phyloP scores from a whole-genome alignment of 2,113 vertebrate species.

The Odontophorus gujanensis region DNA sequence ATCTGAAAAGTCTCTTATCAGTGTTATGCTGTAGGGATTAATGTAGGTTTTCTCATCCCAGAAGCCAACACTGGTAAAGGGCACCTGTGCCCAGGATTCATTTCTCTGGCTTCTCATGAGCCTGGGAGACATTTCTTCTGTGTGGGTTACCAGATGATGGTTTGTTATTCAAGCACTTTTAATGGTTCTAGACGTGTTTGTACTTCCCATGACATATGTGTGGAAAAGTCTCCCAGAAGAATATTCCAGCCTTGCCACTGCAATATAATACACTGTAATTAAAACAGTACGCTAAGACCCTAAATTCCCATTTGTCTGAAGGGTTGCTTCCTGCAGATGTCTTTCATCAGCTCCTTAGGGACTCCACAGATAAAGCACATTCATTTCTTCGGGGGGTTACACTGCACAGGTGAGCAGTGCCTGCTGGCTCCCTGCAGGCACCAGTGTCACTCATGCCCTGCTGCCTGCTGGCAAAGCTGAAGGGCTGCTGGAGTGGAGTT shows the following conservation, averaged over 20 bases:
- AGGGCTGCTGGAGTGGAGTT: constrained; percentile 63
- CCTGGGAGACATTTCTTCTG: neutral
- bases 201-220: neutral
- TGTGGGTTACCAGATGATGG: neutral
- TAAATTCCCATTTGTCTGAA: neutral
- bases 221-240: constrained; percentile 2
- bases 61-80: neutral
- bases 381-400: neutral
- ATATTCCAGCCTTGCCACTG: neutral
- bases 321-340: constrained; percentile 6
- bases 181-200: neutral
- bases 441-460: constrained; percentile 85
- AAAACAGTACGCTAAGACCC: neutral
- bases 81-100: neutral
- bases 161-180: neutral
- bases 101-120: neutral
- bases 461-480: constrained; percentile 77
- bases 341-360: neutral
- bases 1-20: neutral
- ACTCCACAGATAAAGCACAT: neutral
- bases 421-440: constrained; percentile 72
- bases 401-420: neutral
- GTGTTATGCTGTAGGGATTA: neutral
- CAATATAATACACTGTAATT: neutral
- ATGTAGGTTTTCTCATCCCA: neutral